Evolutionary conservation across 2,888 invertebrate genomes (phyloP).

Genomic region (Papilio elwesi): DNA sequence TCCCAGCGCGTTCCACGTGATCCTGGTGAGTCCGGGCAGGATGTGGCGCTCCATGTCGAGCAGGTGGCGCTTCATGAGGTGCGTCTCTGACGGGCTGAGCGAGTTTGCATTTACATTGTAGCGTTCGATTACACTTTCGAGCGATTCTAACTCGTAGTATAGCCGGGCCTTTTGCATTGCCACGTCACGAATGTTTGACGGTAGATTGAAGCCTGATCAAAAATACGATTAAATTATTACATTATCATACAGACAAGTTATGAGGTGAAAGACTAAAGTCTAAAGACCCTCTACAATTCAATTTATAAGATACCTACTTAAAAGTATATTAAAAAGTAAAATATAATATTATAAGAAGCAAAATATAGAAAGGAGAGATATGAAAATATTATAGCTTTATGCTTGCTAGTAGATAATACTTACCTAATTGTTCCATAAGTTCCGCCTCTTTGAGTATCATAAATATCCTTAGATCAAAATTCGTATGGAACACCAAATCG

Average conservation of each 20-base stretch:
- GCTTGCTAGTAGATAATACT: neutral
- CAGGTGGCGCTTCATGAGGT: slow-evolving; percentile 87
- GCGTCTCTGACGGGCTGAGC: slow-evolving; percentile 88
- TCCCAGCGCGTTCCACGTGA: slow-evolving; percentile 94
- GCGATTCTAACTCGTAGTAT: slow-evolving; percentile 86
- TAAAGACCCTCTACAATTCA: neutral
- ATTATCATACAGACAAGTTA: neutral
- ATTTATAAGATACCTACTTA: no score
- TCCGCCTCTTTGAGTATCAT: slow-evolving; percentile 89
- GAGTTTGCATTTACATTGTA: slow-evolving; percentile 87
- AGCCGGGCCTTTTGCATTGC: slow-evolving; percentile 86
- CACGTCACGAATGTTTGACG: slow-evolving; percentile 78
- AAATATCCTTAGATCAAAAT: slow-evolving; percentile 87
- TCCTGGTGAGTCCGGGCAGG: slow-evolving; percentile 91
- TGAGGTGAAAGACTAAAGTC: neutral
- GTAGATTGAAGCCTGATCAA: slow-evolving; percentile 70
- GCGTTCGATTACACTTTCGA: slow-evolving; percentile 83
- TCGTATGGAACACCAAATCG: slow-evolving; percentile 86
- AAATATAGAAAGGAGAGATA: no score
- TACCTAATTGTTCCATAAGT: slow-evolving; percentile 88
- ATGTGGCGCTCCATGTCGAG: slow-evolving; percentile 89
- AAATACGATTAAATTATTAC: neutral
- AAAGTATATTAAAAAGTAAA: no score
- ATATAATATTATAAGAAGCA: no score
- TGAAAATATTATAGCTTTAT: no score